phyloP scores from a whole-genome alignment of 2,797 vertebrate species.

The Bovichtus diacanthus region DNA sequence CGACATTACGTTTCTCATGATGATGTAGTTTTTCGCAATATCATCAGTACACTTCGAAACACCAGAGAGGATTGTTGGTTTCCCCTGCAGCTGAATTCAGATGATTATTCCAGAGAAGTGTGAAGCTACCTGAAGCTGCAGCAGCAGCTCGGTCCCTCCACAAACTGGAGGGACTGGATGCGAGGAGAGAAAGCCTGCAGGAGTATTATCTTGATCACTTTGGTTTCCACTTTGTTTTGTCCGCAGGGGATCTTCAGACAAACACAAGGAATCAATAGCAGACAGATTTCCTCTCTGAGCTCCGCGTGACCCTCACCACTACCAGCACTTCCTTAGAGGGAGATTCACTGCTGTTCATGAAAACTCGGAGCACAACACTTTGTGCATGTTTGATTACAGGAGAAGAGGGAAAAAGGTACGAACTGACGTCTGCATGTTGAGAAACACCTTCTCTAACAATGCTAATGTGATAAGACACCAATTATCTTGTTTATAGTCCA shows the following conservation, averaged over 20 bases:
- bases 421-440: not conserved
- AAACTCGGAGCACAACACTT: not conserved
- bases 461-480: too few relatives aligned
- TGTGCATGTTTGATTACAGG: not conserved
- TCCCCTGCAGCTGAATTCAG: not conserved
- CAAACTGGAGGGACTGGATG: not conserved
- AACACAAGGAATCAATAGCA: slow-evolving; percentile 61
- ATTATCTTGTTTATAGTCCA: not conserved
- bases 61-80: not conserved
- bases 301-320: slow-evolving; percentile 8
- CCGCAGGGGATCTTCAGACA: slow-evolving; percentile 43
- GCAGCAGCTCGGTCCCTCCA: not conserved
- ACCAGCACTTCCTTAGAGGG: not conserved
- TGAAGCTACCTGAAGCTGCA: not conserved
- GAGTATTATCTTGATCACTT: slow-evolving; percentile 10
- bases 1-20: not conserved
- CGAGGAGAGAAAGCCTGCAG: slow-evolving; percentile 1
- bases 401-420: not conserved
- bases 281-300: slow-evolving; percentile 46
- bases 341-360: slow-evolving; percentile 12
- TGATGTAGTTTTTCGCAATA: not conserved
- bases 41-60: not conserved
- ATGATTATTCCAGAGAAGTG: not conserved
- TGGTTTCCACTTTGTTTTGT: slow-evolving; percentile 18
- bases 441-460: not conserved